Percentiles rank a stretch among this genome's conserved stretches.
phyloP scores from a whole-genome alignment of 2,113 vertebrate genomes.

The Triplophysa rosa region DNA sequence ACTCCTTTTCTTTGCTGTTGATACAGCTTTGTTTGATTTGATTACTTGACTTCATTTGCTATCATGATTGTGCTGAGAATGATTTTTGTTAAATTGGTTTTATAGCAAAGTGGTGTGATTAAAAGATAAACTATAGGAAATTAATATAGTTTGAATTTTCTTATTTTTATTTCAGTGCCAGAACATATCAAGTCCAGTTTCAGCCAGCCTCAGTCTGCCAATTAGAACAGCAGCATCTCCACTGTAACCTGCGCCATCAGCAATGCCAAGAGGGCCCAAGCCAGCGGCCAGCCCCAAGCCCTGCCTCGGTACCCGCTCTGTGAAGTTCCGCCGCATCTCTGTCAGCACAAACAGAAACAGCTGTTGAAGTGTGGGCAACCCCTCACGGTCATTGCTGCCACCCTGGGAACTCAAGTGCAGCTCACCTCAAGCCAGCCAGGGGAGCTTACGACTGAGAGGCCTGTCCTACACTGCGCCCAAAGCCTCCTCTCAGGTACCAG shows the following conservation, averaged over 20 bases:
- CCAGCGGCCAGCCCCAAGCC: conserved; percentile 78
- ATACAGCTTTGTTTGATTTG: too few species aligned
- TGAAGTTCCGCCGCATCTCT: conserved; percentile 85
- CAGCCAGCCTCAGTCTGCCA: conserved; percentile 83
- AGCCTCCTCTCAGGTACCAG: conserved; percentile 73
- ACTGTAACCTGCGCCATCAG: conserved; percentile 83
- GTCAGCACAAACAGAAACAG: conserved; percentile 86
- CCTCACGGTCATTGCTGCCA: conserved; percentile 74
- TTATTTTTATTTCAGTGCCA: conserved; percentile 77
- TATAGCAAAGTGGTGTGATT: too few species aligned
- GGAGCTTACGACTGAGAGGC: conserved; percentile 80
- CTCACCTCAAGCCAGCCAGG: conserved; percentile 73
- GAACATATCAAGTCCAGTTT: conserved; percentile 84
- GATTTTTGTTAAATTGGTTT: too few species aligned
- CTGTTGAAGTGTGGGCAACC: conserved; percentile 84
- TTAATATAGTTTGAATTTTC: background rate
- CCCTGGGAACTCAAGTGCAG: conserved; percentile 86
- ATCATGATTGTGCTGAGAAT: too few species aligned
- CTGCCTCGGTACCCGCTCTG: conserved; percentile 84
- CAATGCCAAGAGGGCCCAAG: conserved; percentile 91
- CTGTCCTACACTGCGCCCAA: conserved; percentile 76
- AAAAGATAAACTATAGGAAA: too few species aligned
- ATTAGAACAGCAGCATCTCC: conserved; percentile 76
- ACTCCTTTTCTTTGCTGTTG: too few species aligned
- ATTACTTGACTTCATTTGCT: too few species aligned